Conservation (phyloP, 2,113 vertebrate species). For the Rhabdornis inornatus region DNA sequence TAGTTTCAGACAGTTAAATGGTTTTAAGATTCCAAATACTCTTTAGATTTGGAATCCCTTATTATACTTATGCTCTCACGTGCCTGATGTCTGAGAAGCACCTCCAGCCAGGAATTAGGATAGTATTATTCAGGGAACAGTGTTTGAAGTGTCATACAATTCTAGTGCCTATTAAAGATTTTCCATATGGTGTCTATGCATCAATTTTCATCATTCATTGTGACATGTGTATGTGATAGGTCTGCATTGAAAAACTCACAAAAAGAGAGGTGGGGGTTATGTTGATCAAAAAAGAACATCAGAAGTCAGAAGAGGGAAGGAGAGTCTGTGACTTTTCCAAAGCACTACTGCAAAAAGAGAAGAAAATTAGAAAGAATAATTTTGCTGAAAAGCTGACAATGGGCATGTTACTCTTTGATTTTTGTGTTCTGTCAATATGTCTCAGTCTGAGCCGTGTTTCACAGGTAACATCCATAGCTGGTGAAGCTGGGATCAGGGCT, state of each 20-base stretch:
- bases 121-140: background rate
- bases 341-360: background rate
- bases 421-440: background rate
- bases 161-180: background rate
- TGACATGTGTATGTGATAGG: background rate
- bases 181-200: background rate
- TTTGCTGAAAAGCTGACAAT: background rate
- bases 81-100: background rate
- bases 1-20: background rate
- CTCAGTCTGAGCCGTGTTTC: background rate
- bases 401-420: background rate
- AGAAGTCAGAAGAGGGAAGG: background rate
- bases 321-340: background rate
- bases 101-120: background rate
- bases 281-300: background rate
- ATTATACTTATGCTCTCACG: background rate
- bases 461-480: background rate
- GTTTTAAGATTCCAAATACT: background rate
- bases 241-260: background rate
- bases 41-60: background rate
- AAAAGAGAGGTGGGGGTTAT: background rate
- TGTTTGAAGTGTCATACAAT: background rate
- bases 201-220: background rate
- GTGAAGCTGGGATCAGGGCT: background rate
- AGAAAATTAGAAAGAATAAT: background rate